These are phyloP conservation scores for Drosophila baimaii DNA, from an alignment of 1,140 invertebrate species.

Conservation along the genomic window DNA sequence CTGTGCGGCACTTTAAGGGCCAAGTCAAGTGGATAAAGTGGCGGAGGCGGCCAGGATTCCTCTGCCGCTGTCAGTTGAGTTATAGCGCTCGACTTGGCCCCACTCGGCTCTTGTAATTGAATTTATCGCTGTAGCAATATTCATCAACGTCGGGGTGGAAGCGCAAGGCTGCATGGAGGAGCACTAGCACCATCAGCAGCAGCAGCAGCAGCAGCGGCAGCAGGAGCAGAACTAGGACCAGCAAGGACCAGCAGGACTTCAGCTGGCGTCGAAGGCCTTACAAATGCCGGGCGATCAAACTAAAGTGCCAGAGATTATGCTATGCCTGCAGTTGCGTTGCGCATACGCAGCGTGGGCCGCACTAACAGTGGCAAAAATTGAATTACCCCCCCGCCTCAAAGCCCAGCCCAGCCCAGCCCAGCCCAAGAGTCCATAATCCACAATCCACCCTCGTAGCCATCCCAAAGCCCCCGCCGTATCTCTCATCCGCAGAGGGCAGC, in stretches of 20 bases:
- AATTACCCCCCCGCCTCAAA: constrained; percentile 14
- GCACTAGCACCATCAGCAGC: constrained; percentile 12
- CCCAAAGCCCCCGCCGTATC: constrained; percentile 18
- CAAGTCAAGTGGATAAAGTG: constrained; percentile 62
- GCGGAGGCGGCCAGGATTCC: constrained; percentile 53
- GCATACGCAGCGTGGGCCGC: constrained; percentile 66
- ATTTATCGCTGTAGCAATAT: constrained; percentile 75
- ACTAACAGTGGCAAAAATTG: constrained; percentile 36
- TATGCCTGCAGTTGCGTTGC: constrained; percentile 70
- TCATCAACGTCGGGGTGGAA: constrained; percentile 66
- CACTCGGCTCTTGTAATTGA: constrained; percentile 68
- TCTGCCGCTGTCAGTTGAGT: constrained; percentile 55
- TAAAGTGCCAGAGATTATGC: constrained; percentile 63
- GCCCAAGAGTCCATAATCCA: constrained; percentile 13
- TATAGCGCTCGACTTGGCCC: constrained; percentile 60
- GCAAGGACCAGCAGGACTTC: constrained; percentile 14
- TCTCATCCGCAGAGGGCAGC: constrained; percentile 45
- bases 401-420: constrained; percentile 4
- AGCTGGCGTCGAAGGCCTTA: constrained; percentile 39
- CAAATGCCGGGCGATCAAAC: constrained; percentile 66
- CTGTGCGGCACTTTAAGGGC: constrained; percentile 59
- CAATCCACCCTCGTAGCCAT: constrained; percentile 8
- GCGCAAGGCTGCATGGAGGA: constrained; percentile 2
- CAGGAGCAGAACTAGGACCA: not conserved
- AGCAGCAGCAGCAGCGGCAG: constrained; percentile 6